Evolutionary conservation across 2,113 vertebrate genomes (phyloP).

Genomic region (Clarias batrachus): DNA sequence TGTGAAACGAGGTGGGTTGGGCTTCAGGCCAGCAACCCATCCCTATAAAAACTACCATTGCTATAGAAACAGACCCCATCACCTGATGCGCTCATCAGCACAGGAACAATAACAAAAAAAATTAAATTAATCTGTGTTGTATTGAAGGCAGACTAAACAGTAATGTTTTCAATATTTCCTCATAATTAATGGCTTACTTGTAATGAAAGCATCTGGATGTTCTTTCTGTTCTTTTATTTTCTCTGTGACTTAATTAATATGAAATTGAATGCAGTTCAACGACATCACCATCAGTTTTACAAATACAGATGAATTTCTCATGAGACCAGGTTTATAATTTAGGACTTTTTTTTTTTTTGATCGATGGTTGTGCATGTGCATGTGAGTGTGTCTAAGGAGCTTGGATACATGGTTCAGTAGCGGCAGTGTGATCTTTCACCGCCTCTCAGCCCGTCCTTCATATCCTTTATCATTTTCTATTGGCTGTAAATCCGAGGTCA

Average conservation of each 20-base stretch:
- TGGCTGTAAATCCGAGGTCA: conserved; percentile 58
- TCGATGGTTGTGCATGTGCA: conserved; percentile 28
- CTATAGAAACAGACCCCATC: no score
- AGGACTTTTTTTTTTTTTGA: conserved; percentile 45
- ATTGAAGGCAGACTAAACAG: conserved; percentile 9
- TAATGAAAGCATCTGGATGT: not conserved
- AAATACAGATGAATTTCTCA: not conserved
- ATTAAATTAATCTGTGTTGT: not conserved
- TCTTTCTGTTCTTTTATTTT: not conserved
- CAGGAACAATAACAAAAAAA: no score
- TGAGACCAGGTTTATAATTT: not conserved
- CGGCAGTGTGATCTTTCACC: conserved; percentile 41
- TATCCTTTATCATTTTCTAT: conserved; percentile 57
- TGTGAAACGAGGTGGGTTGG: no score
- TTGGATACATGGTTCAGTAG: conserved; percentile 45
- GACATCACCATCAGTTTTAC: not conserved
- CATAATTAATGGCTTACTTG: not conserved
- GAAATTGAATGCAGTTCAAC: not conserved
- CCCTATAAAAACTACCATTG: no score
- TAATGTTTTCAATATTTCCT: not conserved
- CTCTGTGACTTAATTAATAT: not conserved
- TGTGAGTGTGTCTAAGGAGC: conserved; percentile 31
- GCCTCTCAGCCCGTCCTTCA: conserved; percentile 44
- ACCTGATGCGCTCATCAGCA: no score
- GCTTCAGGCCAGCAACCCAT: no score